Base-by-base conservation (phyloP, 2,113 vertebrate species). In the Varanus komodoensis region DNA sequence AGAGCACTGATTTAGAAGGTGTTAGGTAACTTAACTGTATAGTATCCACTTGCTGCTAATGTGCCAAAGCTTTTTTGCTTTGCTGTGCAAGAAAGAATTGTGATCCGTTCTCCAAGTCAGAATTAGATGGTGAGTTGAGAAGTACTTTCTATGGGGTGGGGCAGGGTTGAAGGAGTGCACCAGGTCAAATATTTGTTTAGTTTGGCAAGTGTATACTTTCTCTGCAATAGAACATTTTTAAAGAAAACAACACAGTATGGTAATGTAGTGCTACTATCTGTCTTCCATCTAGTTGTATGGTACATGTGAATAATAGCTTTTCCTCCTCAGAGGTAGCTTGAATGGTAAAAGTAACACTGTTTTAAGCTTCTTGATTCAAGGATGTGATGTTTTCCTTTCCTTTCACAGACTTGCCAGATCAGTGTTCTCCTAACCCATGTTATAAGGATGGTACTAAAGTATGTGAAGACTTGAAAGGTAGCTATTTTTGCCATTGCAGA, bases 371-470 rank as follows among this genome's bases (percentile, higher is more conserved):
- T 74, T 82, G 52, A 74, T 79, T 80, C 61, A 80, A 83, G 69
- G 64, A n/a, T 84, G 25, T 54, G 32, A 67, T 52, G 68, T 78
- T 69, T 82, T n/a, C 79, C 17, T 23, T 64, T 48, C 34, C 15
- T 21, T 15, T 32, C 57, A 25, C 96, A 99, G 99, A 99, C 96
- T 98, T 99, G 95, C 99, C 99, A 88, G 96, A 99, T 96, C 99
- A 99, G 93, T 99, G 99, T 94, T 98, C 98, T 67, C 98, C 99
- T 0, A 96, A 97, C 78, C 99, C 99, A 44, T 99, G 99, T 87
- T 88, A 97, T 54, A 94, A 96, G 94, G 93, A 94, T 27, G 98
- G 99, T 14, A 98, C 97, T 0, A 80, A 97, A 75, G 95, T 94
- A 94, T 99, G 99, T 2, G 97, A 98, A 93, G 99, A 99, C 97